Conservation (phyloP, 2,797 vertebrate species). For the Arctocebus calabarensis region DNA sequence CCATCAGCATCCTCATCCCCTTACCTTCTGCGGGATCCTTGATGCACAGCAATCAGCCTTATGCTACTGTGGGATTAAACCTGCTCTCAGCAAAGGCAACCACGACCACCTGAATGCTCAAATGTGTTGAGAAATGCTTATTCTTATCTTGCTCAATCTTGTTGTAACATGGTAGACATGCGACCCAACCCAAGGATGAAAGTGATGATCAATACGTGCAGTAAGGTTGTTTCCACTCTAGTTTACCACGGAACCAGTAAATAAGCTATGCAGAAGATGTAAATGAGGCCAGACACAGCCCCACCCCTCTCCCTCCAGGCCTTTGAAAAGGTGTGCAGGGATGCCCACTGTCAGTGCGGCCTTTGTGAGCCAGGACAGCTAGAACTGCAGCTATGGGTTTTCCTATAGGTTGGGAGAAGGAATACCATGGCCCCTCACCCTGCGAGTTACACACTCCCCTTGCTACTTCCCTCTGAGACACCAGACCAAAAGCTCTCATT, state of each 20-base stretch:
- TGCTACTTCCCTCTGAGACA: background rate
- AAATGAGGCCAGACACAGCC: background rate
- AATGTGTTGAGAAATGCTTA: background rate
- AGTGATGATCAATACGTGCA: background rate
- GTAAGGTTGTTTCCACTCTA: background rate
- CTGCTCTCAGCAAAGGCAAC: background rate
- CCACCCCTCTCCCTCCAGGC: too few species aligned
- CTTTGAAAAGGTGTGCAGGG: rapidly evolving
- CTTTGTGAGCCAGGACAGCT: rapidly evolving
- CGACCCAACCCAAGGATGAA: background rate
- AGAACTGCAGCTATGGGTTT: too few species aligned
- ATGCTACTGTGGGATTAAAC: background rate
- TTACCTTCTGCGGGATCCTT: background rate
- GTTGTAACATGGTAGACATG: background rate
- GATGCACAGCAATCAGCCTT: background rate
- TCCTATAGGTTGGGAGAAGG: background rate
- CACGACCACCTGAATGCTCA: background rate
- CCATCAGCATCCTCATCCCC: rapidly evolving
- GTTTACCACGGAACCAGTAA: rapidly evolving
- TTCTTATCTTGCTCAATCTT: background rate
- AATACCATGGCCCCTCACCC: rapidly evolving
- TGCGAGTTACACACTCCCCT: background rate
- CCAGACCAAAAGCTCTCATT: background rate
- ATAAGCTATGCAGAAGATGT: rapidly evolving
- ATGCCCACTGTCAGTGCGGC: too few species aligned